These are phyloP conservation scores for Alauda arvensis DNA, from an alignment of 2,797 vertebrate genomes.

Conservation along the genomic window DNA sequence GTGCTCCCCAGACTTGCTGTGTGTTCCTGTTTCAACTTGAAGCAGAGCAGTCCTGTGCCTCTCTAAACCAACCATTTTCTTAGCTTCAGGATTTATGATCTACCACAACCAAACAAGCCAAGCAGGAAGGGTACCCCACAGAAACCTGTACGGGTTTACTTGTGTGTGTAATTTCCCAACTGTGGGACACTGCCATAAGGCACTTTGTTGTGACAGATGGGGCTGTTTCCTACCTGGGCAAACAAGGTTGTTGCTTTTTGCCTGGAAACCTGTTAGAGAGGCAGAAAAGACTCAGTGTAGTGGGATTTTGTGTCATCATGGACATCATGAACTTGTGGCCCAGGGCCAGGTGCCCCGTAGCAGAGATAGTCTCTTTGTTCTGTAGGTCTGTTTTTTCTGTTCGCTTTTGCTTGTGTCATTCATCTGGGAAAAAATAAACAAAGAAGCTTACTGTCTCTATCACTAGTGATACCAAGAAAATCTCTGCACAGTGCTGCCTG, in stretches of 20 bases:
- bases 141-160: neutral
- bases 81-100: constrained; percentile 18
- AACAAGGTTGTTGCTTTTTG: neutral
- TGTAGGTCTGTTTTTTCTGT: neutral
- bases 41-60: neutral
- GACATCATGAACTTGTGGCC: neutral
- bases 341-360: neutral
- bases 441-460: constrained; percentile 1
- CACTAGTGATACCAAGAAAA: neutral
- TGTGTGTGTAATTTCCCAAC: neutral
- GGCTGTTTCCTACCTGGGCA: neutral
- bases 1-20: neutral
- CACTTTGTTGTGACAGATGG: neutral
- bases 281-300: neutral
- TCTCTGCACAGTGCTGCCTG: neutral
- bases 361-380: neutral
- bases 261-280: neutral
- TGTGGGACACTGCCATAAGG: neutral
- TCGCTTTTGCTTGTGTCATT: neutral
- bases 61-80: neutral
- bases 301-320: neutral
- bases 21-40: neutral
- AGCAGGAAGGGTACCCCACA: neutral
- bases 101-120: neutral
- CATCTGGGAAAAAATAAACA: neutral